Evolutionary conservation across 2,113 vertebrate species (phyloP).

Genomic region (Odocoileus hemionus): DNA sequence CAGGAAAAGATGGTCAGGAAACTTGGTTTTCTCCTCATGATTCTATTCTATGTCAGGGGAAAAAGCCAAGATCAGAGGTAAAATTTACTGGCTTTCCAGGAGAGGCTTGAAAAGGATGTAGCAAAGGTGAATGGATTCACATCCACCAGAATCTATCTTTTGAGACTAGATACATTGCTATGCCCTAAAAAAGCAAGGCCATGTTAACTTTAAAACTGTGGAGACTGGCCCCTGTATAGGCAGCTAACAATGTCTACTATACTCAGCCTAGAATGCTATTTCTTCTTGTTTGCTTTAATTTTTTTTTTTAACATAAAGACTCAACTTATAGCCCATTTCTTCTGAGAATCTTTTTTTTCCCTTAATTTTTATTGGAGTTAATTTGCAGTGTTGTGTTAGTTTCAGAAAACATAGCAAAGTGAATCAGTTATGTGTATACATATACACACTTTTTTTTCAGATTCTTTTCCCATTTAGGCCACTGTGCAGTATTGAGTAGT

Average conservation of each 20-base stretch:
- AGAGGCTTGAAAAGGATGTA: not conserved
- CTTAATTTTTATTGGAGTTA: not conserved
- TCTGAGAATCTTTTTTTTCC: not conserved
- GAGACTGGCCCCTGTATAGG: not conserved
- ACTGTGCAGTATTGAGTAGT: not conserved
- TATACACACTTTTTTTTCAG: not conserved
- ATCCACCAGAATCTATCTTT: not conserved
- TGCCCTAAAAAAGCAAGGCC: not conserved
- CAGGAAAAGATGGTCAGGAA: not conserved
- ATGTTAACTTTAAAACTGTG: not conserved
- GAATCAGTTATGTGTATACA: not conserved
- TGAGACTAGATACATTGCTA: not conserved
- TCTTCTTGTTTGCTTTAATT: not conserved
- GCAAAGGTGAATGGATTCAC: not conserved
- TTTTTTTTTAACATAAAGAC: not conserved
- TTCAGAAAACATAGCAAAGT: not conserved
- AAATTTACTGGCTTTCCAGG: not conserved
- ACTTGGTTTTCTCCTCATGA: not conserved
- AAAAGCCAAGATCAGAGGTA: not conserved
- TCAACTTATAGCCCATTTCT: not conserved
- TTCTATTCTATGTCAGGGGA: not conserved
- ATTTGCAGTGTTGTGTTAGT: not conserved
- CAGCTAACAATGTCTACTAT: not conserved
- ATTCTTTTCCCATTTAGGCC: not conserved
- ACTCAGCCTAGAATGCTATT: not conserved